These are phyloP conservation scores for Axis porcinus DNA, from an alignment of 2,113 vertebrate genomes.

Conservation along the genomic window DNA sequence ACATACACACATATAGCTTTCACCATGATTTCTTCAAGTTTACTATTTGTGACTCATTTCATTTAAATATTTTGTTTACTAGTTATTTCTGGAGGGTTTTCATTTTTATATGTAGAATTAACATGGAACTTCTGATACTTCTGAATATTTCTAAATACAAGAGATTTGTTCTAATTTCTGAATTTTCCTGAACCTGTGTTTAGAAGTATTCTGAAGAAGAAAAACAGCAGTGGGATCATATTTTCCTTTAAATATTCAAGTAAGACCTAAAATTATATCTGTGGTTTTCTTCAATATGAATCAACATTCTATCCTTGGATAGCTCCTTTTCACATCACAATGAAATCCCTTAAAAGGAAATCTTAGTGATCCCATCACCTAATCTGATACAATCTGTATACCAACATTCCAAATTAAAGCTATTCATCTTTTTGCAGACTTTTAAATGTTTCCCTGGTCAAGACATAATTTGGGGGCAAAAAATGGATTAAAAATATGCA, in stretches of 20 bases:
- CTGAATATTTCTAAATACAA: background rate
- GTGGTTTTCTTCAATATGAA: background rate
- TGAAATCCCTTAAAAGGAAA: background rate
- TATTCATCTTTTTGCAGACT: background rate
- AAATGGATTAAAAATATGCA: background rate
- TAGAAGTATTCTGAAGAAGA: background rate
- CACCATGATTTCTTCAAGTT: background rate
- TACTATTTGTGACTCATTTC: background rate
- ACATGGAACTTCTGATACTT: background rate
- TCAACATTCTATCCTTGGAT: background rate
- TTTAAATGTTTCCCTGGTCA: background rate
- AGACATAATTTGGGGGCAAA: background rate
- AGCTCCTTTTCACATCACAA: background rate
- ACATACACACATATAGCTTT: background rate
- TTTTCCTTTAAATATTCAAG: background rate
- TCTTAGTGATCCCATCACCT: background rate
- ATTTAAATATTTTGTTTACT: background rate
- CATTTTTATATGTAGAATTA: background rate
- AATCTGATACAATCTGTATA: background rate
- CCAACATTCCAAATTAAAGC: background rate
- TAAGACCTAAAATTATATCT: background rate
- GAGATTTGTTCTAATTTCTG: background rate
- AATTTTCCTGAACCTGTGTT: background rate
- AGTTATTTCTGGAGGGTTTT: background rate
- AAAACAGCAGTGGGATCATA: background rate